These are phyloP conservation scores for Barnardius zonarius DNA, from an alignment of 2,113 vertebrate species.

Conservation along the genomic window DNA sequence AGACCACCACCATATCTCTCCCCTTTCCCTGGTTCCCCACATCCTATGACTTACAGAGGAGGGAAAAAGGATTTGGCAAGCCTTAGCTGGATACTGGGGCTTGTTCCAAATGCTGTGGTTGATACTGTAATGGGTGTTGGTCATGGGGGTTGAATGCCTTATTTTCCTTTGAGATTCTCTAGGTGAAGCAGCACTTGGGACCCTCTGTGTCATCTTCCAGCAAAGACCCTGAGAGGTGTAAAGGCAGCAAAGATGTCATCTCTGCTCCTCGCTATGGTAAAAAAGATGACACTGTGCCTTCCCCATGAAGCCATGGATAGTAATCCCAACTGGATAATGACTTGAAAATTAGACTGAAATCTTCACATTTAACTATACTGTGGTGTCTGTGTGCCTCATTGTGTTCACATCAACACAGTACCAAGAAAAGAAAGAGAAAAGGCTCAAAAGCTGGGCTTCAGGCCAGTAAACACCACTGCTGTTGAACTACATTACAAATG, in stretches of 20 bases:
- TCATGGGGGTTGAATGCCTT: background rate
- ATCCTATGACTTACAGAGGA: background rate
- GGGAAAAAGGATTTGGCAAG: background rate
- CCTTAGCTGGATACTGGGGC: background rate
- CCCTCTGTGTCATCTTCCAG: background rate
- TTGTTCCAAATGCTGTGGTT: background rate
- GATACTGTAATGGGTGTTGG: background rate
- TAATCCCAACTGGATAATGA: background rate
- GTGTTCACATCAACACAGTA: background rate
- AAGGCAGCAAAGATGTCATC: background rate
- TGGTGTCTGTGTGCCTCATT: background rate
- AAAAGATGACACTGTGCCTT: background rate
- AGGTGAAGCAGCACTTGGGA: background rate
- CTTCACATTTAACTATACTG: background rate
- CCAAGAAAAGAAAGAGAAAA: slow-evolving; percentile 14
- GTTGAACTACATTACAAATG: background rate
- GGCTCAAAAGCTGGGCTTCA: slow-evolving; percentile 16
- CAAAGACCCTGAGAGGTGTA: background rate
- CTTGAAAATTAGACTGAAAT: background rate
- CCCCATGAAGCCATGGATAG: background rate
- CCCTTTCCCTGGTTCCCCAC: background rate
- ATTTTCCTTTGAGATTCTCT: background rate
- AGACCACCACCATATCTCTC: background rate
- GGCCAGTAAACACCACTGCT: background rate
- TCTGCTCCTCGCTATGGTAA: accelerated